Conservation (phyloP, 2,113 vertebrate genomes). For the Struthio camelus region DNA sequence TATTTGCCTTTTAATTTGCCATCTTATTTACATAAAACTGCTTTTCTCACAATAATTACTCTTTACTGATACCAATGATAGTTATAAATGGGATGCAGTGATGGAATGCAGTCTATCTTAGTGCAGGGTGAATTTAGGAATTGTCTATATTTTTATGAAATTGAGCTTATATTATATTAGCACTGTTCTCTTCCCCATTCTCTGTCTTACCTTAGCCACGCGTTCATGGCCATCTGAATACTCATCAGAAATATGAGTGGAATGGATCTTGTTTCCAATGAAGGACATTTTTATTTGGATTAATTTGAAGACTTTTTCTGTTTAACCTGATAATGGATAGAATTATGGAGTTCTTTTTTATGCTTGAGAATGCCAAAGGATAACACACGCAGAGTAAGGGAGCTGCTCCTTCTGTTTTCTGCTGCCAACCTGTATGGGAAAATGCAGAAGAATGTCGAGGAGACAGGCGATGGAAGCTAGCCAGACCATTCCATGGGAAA, state of each 20-base stretch:
- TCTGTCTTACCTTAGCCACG: background rate
- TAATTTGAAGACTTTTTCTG: background rate
- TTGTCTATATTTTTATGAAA: background rate
- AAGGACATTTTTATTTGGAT: background rate
- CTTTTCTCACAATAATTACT: background rate
- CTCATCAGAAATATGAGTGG: background rate
- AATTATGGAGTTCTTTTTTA: background rate
- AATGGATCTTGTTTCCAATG: background rate
- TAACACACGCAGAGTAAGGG: rapidly evolving
- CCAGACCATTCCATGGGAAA: too few species aligned
- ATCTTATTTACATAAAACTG: background rate
- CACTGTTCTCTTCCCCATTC: background rate
- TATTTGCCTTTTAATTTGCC: too few species aligned
- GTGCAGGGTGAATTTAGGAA: background rate
- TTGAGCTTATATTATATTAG: background rate
- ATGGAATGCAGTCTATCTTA: background rate
- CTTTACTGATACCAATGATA: background rate
- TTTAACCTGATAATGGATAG: background rate
- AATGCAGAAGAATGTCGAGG: too few species aligned
- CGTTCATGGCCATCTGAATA: background rate
- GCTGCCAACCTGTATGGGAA: background rate
- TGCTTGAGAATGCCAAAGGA: background rate
- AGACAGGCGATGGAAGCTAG: too few species aligned
- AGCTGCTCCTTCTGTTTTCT: background rate
- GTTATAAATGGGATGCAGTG: background rate